phyloP scores from a whole-genome alignment of 2,113 vertebrate species.

The Axis porcinus region DNA sequence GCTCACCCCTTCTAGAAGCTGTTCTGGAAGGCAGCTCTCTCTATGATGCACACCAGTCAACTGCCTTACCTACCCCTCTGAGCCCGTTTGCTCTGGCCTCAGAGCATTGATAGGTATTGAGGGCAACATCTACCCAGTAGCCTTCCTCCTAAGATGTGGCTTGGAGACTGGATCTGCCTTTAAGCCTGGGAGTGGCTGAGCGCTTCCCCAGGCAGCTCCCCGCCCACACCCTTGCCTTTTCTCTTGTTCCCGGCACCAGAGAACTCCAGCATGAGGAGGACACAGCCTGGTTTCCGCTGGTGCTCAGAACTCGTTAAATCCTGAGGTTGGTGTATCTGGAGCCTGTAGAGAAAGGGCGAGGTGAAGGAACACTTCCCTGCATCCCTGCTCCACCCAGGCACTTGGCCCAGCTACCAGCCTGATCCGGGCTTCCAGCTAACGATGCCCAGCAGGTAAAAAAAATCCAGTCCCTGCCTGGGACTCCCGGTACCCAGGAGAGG shows the following conservation, averaged over 20 bases:
- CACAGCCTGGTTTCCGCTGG: neutral
- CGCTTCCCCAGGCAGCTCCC: neutral
- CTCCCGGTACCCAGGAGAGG: neutral
- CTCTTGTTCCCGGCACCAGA: neutral
- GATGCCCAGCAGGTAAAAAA: neutral
- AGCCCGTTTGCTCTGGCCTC: neutral
- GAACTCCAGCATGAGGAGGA: neutral
- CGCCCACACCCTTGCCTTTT: neutral
- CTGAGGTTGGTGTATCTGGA: neutral
- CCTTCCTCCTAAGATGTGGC: neutral
- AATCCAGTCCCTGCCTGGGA: neutral
- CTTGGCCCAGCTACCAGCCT: neutral
- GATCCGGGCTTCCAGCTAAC: neutral
- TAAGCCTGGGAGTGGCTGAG: neutral
- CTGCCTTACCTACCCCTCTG: neutral
- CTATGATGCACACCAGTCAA: accelerated
- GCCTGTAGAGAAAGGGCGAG: neutral
- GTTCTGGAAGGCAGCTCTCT: neutral
- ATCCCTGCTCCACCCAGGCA: neutral
- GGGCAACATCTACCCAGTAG: neutral
- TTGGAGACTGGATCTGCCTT: neutral
- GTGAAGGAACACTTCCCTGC: neutral
- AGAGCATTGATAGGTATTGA: neutral
- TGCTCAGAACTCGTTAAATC: neutral
- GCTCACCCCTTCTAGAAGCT: neutral